These are phyloP conservation scores for Cartodere bifasciata DNA, from an alignment of 2,888 invertebrate genomes.

Conservation along the genomic window DNA sequence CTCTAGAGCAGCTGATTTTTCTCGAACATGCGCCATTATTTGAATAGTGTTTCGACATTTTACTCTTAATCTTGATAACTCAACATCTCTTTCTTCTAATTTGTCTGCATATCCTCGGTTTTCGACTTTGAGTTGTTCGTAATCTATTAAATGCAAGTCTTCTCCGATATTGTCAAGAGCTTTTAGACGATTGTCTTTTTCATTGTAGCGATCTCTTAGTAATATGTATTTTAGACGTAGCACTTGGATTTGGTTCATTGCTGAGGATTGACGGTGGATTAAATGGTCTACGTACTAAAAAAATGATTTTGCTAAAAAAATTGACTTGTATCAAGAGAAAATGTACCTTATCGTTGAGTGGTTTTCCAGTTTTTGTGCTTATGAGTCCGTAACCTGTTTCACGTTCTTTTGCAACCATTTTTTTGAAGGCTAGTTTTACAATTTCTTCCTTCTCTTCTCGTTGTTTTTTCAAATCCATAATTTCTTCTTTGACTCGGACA, in stretches of 20 bases:
- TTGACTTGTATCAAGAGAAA: no score
- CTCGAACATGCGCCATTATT: conserved; percentile 39
- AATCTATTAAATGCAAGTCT: conserved; percentile 40
- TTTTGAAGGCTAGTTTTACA: conserved; percentile 18
- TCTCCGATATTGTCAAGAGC: conserved; percentile 37
- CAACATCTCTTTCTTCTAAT: conserved; percentile 43
- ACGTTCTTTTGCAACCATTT: conserved; percentile 23
- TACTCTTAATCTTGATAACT: conserved; percentile 35
- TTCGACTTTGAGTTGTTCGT: conserved; percentile 43
- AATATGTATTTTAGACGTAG: conserved; percentile 27
- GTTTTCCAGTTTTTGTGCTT: conserved; percentile 28
- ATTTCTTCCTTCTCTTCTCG: conserved; percentile 18
- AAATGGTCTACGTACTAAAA: conserved; percentile 22
- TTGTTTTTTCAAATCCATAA: conserved; percentile 18
- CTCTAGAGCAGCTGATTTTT: conserved; percentile 36
- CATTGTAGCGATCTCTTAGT: conserved; percentile 24
- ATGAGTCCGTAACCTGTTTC: conserved; percentile 29
- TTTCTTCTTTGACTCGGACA: conserved; percentile 18
- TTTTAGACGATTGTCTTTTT: conserved; percentile 25
- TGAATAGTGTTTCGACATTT: conserved; percentile 39
- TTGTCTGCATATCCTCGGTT: conserved; percentile 39
- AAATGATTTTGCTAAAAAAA: no score
- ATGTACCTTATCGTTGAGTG: conserved; percentile 26
- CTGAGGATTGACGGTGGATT: conserved; percentile 22
- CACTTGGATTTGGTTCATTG: conserved; percentile 23